A percentile compares a stretch with the other conserved stretches of the same genome.
phyloP scores from a whole-genome alignment of 2,797 vertebrate species.

The Coregonus suidteri region DNA sequence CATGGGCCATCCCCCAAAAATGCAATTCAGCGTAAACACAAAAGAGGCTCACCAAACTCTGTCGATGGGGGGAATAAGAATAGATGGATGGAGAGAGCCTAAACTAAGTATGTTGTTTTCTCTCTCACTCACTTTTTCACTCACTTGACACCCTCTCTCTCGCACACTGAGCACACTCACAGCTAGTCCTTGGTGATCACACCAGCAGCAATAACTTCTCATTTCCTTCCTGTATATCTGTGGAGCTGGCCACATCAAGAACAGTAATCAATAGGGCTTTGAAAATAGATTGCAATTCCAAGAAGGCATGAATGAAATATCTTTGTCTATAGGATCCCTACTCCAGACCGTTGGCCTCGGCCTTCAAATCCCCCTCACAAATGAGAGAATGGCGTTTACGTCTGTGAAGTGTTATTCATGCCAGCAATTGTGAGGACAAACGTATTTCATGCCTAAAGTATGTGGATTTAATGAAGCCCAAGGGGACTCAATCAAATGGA shows the following conservation, averaged over 20 bases:
- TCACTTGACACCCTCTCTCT: neutral
- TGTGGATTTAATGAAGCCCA: constrained; percentile 1
- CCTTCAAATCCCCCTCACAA: neutral
- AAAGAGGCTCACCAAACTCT: neutral
- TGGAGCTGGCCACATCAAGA: neutral
- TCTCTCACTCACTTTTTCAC: neutral
- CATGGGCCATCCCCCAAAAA: neutral
- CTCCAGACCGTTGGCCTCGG: neutral
- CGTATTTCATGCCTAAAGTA: neutral
- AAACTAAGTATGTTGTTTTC: neutral
- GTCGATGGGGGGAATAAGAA: neutral
- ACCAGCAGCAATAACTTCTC: neutral
- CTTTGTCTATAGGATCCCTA: neutral
- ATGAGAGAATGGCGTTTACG: neutral
- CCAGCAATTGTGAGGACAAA: neutral
- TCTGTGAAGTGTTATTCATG: neutral
- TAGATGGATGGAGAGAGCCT: neutral
- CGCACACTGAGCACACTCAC: neutral
- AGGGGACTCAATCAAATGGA: neutral
- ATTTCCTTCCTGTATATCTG: neutral
- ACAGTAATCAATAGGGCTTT: neutral
- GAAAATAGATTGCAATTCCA: constrained; percentile 1
- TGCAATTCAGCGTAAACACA: neutral
- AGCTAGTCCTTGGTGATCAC: neutral
- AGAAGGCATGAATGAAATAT: neutral